Evolutionary conservation across 2,888 invertebrate species (phyloP), one percentile per base, ranked within the genome.

Genomic region (Dusona sp.): DNA sequence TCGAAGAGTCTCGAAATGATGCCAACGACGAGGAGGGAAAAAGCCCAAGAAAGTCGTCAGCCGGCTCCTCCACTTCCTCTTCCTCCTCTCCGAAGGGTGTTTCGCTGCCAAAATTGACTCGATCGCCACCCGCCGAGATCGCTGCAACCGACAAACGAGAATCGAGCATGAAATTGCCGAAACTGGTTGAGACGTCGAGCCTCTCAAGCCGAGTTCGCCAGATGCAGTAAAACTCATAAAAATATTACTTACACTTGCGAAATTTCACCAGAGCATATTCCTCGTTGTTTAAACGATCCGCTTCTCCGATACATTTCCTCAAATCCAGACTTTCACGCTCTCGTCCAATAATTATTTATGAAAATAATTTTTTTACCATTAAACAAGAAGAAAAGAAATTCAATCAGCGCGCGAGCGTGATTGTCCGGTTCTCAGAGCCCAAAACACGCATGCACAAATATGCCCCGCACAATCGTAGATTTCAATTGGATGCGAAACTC

Each of bases 21-120:
- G 61, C 1, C 61, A 16, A 45, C 25, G 25, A 45, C 45, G 45
- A 67, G n/a, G 38, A 38, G 67, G n/a, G 83, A 2, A 85, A 82
- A 11, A 89, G 68, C 51, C 75, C 87, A n/a, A 83, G 80, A 64
- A 88, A 88, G 67, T 83, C 88, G 61, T 61, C 61, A 4, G 61
- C 61, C 16, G 29, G 16, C 6, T 61, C 61, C 16, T 61, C 61
- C 61, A 29, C 29, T 61, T 61, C 61, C 61, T 61, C 61, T 61
- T 61, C 61, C 61, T 61, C 61, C 2, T 92, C 92, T 1, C 89
- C 92, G 4, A 90, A 87, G 33, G 90, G 89, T 42, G 72, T 92
- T 72, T 89, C 87, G 25, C 88, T 92, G 79, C 91, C 92, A 75
- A 91, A 90, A 87, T 75, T 92, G 51, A 83, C 88, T 72, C 89